phyloP scores from a whole-genome alignment of 2,113 vertebrate genomes.

The Recurvirostra avosetta region DNA sequence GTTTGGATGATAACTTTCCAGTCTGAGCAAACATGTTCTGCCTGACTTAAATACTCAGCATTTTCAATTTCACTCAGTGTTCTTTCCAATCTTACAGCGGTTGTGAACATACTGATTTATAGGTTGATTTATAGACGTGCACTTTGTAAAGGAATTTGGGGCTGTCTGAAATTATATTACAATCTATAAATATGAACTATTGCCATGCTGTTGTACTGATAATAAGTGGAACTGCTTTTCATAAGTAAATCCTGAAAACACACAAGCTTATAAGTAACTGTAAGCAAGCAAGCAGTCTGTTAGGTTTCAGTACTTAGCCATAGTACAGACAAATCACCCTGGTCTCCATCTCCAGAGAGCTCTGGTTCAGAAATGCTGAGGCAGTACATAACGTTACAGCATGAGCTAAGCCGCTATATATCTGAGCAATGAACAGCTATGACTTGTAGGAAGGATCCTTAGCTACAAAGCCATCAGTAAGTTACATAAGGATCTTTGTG shows the following conservation, averaged over 20 bases:
- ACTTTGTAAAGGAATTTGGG: constrained; percentile 20
- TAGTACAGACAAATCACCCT: background rate
- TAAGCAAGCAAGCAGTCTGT: background rate
- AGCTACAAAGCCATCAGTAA: background rate
- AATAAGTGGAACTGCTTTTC: constrained; percentile 19
- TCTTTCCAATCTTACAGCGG: background rate
- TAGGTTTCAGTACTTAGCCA: background rate
- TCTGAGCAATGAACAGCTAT: background rate
- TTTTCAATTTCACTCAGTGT: background rate
- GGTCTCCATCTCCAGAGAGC: background rate
- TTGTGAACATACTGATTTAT: background rate
- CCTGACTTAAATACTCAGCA: background rate
- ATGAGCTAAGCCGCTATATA: background rate
- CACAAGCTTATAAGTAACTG: constrained; percentile 1
- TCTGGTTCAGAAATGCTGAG: background rate
- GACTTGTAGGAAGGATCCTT: background rate
- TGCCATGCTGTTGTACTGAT: background rate
- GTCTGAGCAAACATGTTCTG: background rate
- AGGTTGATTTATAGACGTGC: background rate
- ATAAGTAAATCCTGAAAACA: constrained; percentile 27
- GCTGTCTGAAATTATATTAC: constrained; percentile 6
- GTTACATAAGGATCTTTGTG: background rate
- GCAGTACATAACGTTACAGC: background rate
- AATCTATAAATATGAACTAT: constrained; percentile 26
- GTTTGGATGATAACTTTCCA: background rate